Evolutionary conservation across 1,140 invertebrate genomes (phyloP), one percentile per base, ranked within the genome.

Genomic region (Cotesia chilonis): DNA sequence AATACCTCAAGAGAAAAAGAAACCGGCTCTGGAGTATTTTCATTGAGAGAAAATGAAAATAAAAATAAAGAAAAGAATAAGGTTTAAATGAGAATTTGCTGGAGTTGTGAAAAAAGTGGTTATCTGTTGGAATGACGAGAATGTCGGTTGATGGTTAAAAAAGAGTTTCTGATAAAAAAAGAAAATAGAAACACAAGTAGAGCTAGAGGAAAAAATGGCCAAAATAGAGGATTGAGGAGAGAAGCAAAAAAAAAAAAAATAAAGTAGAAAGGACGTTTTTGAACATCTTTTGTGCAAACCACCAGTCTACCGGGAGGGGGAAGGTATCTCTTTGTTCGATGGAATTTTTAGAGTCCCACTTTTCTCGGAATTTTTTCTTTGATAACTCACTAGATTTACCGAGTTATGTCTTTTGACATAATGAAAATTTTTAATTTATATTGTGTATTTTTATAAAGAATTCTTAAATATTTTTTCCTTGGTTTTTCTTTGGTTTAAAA

Each of bases 81-180:
- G 60, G 69, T 52, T 47, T 41, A 70, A 47, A 64, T 64, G 52
- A 65, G 54, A 65, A 71, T 71, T 71, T 52, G 54, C 37, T 54
- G 28, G 36, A 57, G 10, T 37, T 55, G 54, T 38, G 35, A 66
- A 66, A 41, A 60, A 60, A 41, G 59, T 69, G 10, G 9, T 6
- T 55, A 14, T 41, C 36, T 47, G 35, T 17, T 66, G 61, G 70
- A 64, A 71, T 47, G 61, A 41, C 47, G 37, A 66, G 52, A 71
- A 71, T 71, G 63, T 61, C 12, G 47, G 35, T 64, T 36, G 28
- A 55, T 55, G 54, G 63, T 38, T 55, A 63, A 63, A 61, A 63
- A 70, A 68, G 41, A 47, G 41, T 1, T 47, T 47, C 10, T 6
- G 5, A 10, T 47, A 47, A 47, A 47, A 47, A 47, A 47, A 7